Conservation (phyloP, 2,113 vertebrate species). For the Clinocottus analis region DNA sequence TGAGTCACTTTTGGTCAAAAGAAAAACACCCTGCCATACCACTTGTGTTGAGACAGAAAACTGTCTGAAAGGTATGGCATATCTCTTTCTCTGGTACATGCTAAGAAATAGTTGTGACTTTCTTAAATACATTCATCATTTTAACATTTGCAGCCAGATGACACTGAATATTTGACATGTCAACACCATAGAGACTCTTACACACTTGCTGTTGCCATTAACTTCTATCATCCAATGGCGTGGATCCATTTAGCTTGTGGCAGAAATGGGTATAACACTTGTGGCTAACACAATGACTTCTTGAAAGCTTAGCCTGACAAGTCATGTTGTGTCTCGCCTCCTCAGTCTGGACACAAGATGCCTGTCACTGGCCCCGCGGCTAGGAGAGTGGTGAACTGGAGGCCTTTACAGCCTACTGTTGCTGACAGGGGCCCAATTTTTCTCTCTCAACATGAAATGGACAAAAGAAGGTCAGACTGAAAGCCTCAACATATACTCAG, state of each 20-base stretch:
- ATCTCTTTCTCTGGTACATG: conserved; percentile 1
- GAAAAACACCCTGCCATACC: conserved; percentile 22
- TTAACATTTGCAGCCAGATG: background rate
- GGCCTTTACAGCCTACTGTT: conserved; percentile 20
- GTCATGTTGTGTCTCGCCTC: conserved; percentile 7
- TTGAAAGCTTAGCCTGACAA: conserved; percentile 17
- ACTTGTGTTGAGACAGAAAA: conserved; percentile 23
- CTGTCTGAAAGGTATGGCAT: conserved; percentile 17
- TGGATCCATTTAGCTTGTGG: conserved; percentile 33
- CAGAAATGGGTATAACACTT: conserved; percentile 25
- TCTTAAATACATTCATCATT: no score
- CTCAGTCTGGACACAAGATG: conserved; percentile 26
- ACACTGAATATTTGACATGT: background rate
- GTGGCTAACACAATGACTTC: conserved; percentile 27
- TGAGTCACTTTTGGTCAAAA: conserved; percentile 61
- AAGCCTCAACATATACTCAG: conserved; percentile 1
- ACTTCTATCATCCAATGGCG: background rate
- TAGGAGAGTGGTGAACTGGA: conserved; percentile 9
- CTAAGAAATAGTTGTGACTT: background rate
- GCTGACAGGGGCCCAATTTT: conserved; percentile 14
- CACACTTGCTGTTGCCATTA: background rate
- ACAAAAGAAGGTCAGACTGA: conserved; percentile 19
- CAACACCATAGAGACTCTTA: no score
- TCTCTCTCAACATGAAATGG: conserved; percentile 23
- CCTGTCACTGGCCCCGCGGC: conserved; percentile 8